Evolutionary conservation across 2,797 vertebrate species (phyloP).

Genomic region (Rhinatrema bivittatum): DNA sequence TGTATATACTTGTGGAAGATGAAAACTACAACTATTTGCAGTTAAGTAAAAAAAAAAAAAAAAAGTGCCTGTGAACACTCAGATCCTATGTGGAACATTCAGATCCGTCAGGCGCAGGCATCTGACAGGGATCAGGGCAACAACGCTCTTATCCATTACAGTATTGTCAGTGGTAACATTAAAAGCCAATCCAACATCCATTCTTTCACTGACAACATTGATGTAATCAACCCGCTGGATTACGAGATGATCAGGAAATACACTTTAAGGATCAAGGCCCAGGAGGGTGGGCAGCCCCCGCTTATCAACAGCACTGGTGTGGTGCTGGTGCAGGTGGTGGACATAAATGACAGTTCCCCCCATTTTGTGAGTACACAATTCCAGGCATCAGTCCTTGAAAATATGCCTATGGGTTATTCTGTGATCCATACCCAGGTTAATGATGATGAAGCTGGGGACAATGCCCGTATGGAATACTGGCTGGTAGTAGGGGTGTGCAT

Average conservation of each 20-base stretch:
- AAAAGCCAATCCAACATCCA: conserved; percentile 95
- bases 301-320: conserved; percentile 87
- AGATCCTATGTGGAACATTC: conserved; percentile 84
- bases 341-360: conserved; percentile 92
- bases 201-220: conserved; percentile 79
- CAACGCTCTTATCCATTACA: conserved; percentile 90
- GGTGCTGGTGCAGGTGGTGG: conserved; percentile 87
- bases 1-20: conserved; percentile 84
- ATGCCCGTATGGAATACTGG: conserved; percentile 76
- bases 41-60: conserved; percentile 87
- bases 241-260: conserved; percentile 90
- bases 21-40: conserved; percentile 96
- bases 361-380: conserved; percentile 95
- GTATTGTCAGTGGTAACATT: conserved; percentile 90
- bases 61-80: conserved; percentile 77
- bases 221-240: conserved; percentile 89
- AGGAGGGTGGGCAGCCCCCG: conserved; percentile 90
- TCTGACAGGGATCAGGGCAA: conserved; percentile 81
- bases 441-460: conserved; percentile 84
- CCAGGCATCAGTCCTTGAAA: conserved; percentile 88
- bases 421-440: conserved; percentile 93
- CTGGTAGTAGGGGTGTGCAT: no score
- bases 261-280: conserved; percentile 87
- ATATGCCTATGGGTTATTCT: conserved; percentile 80
- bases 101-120: no score